Evolutionary conservation across 2,797 vertebrate genomes (phyloP), one percentile per base, ranked within the genome.

Genomic region (Falco biarmicus): DNA sequence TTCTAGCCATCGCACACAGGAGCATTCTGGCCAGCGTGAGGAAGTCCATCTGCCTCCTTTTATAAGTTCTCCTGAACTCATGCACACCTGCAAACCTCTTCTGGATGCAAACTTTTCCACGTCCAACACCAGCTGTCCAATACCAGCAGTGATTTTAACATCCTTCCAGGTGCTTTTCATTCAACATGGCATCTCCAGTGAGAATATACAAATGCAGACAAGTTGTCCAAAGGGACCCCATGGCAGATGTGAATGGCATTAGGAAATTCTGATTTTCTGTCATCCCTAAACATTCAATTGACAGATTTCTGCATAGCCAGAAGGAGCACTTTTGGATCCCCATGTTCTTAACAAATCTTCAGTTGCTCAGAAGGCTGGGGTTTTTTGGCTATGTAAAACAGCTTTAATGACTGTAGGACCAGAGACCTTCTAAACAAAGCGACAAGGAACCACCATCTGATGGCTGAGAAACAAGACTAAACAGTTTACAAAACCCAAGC

Each of bases 381-480:
- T 59, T 68, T 68, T 74, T 53, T 48, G 19, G 34, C 65, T 80
- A 56, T 24, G 32, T 81, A 53, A 80, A 87, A 31, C 39, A 85
- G 34, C 18, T 89, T 87, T 87, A 71, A 53, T 50, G 56, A 61
- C 45, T 39, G 26, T 18, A 79, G 81, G 75, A 66, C 56, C 68
- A 75, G 64, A 43, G 39, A 43, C 22, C 37, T 73, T 48, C 60
- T 78, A 68, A 94, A 89, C 20, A 82, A 90, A 60, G 84, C 56
- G 63, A 71, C 22, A 51, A 71, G 53, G 47, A 84, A 39, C 16
- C 19, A 70, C 51, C n/a, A 29, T 34, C 73, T 74, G 56, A 94
- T 20, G 47, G 56, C 70, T 75, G 47, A 85, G 84, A 77, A 86
- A 39, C 15, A 28, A 95, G 68, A 93, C 65, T 76, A 91, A 96